A percentile compares a stretch with the other conserved stretches of the same genome.
These are phyloP conservation scores for Scolopax rusticola DNA, from an alignment of 2,797 vertebrate species.

Conservation along the genomic window DNA sequence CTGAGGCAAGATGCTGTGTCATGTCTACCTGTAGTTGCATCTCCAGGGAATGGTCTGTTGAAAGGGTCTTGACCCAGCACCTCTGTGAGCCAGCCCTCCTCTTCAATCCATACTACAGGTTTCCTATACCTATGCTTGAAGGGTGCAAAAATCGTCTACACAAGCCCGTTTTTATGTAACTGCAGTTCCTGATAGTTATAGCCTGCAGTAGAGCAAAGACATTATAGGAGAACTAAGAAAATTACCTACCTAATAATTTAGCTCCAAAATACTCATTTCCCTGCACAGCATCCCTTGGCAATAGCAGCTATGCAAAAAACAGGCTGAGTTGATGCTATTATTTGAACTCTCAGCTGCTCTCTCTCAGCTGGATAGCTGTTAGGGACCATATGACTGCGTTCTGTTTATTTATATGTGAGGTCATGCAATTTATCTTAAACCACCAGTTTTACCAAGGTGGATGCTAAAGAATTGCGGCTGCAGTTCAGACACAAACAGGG, in stretches of 20 bases:
- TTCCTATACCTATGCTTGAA: not conserved
- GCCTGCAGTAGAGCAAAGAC: not conserved
- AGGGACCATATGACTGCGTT: slow-evolving; percentile 43
- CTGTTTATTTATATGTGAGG: slow-evolving; percentile 30
- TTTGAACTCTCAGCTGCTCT: slow-evolving; percentile 45
- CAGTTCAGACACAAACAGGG: not conserved
- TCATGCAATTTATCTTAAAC: slow-evolving; percentile 26
- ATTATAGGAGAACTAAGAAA: not conserved
- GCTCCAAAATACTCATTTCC: slow-evolving; percentile 39
- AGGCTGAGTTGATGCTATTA: slow-evolving; percentile 49
- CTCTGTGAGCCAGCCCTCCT: not conserved
- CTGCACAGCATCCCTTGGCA: slow-evolving; percentile 56
- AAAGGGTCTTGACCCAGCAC: not conserved
- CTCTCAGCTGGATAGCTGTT: slow-evolving; percentile 54
- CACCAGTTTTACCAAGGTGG: slow-evolving; percentile 7
- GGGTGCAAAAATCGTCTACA: not conserved
- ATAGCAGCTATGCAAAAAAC: slow-evolving; percentile 10
- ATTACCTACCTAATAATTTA: slow-evolving; percentile 2
- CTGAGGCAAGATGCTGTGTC: not conserved
- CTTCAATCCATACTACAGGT: not conserved
- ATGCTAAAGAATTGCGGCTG: not conserved
- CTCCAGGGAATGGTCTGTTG: not conserved
- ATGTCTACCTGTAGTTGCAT: too few species aligned
- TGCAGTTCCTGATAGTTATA: not conserved
- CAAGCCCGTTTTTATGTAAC: not conserved